phyloP scores from a whole-genome alignment of 2,113 vertebrate species.

The Sapayoa aenigma region DNA sequence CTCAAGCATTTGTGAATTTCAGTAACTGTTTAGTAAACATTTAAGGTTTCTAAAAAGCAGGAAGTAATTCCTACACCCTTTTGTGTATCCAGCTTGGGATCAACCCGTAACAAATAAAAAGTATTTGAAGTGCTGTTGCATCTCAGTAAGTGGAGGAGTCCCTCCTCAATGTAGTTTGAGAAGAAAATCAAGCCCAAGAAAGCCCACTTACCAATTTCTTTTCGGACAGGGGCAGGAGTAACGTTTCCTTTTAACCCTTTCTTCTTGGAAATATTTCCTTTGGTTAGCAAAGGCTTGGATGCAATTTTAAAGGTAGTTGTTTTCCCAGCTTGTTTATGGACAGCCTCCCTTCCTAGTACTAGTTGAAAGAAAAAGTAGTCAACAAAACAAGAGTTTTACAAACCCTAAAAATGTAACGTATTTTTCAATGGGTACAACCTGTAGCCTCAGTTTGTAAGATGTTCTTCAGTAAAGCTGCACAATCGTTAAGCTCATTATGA shows the following conservation, averaged over 20 bases:
- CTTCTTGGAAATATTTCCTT: slow-evolving; percentile 67
- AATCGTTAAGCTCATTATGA: slow-evolving; percentile 82
- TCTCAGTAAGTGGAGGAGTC: neutral
- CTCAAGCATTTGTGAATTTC: neutral
- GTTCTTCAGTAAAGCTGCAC: slow-evolving; percentile 83
- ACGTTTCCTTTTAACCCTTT: slow-evolving; percentile 66
- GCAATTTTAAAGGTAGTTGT: slow-evolving; percentile 37
- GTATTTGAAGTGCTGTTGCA: neutral
- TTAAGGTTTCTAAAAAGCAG: neutral
- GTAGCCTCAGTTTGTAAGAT: slow-evolving; percentile 80
- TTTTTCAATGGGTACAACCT: slow-evolving; percentile 66
- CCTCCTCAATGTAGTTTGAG: neutral
- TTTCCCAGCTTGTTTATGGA: slow-evolving; percentile 41
- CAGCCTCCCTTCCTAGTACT: slow-evolving; percentile 52
- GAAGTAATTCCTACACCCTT: neutral
- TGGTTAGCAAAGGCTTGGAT: slow-evolving; percentile 48
- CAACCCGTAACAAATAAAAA: neutral
- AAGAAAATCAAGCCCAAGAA: neutral
- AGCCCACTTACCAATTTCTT: slow-evolving; percentile 70
- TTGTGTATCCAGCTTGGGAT: neutral
- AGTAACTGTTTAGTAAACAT: neutral
- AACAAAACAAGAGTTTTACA: neutral
- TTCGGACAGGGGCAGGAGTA: slow-evolving; percentile 39
- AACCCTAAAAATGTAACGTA: neutral
- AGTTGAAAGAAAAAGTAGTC: slow-evolving; percentile 33